phyloP scores from a whole-genome alignment of 2,888 invertebrate genomes.

The Tenthredo scrophulariae region DNA sequence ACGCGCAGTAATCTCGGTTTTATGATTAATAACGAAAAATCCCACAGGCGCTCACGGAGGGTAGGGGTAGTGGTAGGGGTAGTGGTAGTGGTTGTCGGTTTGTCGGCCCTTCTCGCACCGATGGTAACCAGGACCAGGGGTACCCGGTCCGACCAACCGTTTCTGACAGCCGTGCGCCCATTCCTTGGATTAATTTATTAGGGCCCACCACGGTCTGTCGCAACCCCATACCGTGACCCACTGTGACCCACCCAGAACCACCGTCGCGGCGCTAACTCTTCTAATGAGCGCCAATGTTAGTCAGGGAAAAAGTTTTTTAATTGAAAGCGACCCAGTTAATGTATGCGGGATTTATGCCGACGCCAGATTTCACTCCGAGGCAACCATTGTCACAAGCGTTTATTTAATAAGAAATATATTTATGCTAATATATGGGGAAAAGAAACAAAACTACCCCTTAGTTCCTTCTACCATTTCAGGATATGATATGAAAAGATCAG shows the following conservation, averaged over 20 bases:
- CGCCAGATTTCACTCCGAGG: slow-evolving; percentile 37
- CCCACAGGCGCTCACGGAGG: slow-evolving; percentile 48
- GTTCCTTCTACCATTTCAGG: too few relatives aligned
- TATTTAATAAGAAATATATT: slow-evolving; percentile 8
- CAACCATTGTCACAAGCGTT: slow-evolving; percentile 30
- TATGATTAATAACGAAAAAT: slow-evolving; percentile 57
- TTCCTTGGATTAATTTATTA: slow-evolving; percentile 69
- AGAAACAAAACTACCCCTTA: too few relatives aligned
- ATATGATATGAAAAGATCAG: too few relatives aligned
- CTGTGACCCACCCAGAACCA: slow-evolving; percentile 44
- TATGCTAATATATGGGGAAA: not conserved
- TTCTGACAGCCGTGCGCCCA: slow-evolving; percentile 51
- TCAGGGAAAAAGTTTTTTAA: slow-evolving; percentile 49
- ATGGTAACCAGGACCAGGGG: not conserved
- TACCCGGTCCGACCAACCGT: slow-evolving; percentile 34
- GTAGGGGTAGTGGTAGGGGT: slow-evolving; percentile 37
- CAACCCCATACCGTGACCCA: slow-evolving; percentile 34
- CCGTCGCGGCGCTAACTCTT: slow-evolving; percentile 54
- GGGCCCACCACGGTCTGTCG: slow-evolving; percentile 55
- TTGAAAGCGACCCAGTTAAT: slow-evolving; percentile 55
- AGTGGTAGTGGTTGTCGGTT: slow-evolving; percentile 53
- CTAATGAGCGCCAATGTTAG: slow-evolving; percentile 54
- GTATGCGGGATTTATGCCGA: slow-evolving; percentile 47
- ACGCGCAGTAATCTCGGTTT: slow-evolving; percentile 56
- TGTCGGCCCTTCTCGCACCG: slow-evolving; percentile 51